Conservation (phyloP, 2,888 invertebrate species). For the Arctia plantaginis region DNA sequence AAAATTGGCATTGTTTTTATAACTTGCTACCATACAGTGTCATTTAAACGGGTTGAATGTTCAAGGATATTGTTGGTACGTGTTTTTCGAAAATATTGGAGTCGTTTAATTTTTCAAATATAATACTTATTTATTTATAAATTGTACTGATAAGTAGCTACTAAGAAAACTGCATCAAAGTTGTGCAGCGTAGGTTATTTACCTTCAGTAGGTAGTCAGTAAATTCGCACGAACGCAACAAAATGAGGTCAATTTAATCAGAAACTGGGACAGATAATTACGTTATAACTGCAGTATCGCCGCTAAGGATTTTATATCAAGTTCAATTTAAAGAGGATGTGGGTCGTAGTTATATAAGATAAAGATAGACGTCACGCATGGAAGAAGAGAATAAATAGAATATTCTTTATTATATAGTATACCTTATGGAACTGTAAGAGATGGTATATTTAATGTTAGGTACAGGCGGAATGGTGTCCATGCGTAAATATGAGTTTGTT, state of each 20-base stretch:
- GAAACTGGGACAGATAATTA: slow-evolving; percentile 14
- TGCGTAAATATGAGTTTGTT: too few relatives aligned
- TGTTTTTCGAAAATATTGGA: neutral
- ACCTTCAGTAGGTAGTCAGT: neutral
- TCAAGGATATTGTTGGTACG: too few relatives aligned
- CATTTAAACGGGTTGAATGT: neutral
- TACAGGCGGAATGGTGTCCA: neutral
- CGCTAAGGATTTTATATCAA: slow-evolving; percentile 5
- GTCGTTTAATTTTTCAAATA: too few relatives aligned
- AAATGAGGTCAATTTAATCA: slow-evolving; percentile 17
- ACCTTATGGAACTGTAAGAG: neutral
- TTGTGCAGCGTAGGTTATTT: neutral
- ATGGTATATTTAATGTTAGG: neutral
- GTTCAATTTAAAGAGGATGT: neutral
- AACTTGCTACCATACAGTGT: too few relatives aligned
- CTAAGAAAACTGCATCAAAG: neutral
- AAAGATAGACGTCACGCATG: neutral
- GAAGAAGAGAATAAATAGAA: neutral
- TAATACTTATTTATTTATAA: too few relatives aligned
- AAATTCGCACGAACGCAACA: neutral
- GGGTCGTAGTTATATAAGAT: neutral
- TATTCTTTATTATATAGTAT: too few relatives aligned
- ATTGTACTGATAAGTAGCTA: too few relatives aligned
- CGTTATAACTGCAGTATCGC: slow-evolving; percentile 6
- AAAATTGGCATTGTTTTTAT: too few relatives aligned